Conservation (phyloP, 2,113 vertebrate species). For the Delphinus delphis region DNA sequence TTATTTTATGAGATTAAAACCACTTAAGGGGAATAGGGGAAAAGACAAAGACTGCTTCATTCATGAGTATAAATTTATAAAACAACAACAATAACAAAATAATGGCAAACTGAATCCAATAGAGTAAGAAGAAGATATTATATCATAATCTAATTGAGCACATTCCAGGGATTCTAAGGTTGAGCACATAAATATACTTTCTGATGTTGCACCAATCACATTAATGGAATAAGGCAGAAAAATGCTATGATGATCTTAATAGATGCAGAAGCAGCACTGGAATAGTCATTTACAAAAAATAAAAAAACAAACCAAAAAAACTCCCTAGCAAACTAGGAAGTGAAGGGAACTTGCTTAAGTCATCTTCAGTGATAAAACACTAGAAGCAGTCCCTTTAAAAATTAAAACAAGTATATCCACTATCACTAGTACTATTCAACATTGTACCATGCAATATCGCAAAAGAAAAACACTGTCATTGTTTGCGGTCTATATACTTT, state of each 20-base stretch:
- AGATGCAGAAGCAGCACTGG: neutral
- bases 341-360: neutral
- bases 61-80: neutral
- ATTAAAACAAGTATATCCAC: neutral
- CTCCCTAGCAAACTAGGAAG: neutral
- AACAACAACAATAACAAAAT: neutral
- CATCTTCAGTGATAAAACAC: neutral
- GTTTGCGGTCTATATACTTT: neutral
- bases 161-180: neutral
- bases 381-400: neutral
- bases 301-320: neutral
- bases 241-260: neutral
- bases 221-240: conserved; percentile 5
- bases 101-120: neutral
- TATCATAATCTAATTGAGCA: neutral
- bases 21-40: neutral
- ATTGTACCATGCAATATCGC: neutral
- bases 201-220: neutral
- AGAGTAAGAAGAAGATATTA: neutral
- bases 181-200: neutral
- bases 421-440: neutral
- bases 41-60: neutral
- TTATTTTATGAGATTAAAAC: neutral
- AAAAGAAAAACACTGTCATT: neutral
- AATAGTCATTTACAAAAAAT: neutral